Evolutionary conservation across 2,888 invertebrate species (phyloP).

Genomic region (Cosmia trapezina): DNA sequence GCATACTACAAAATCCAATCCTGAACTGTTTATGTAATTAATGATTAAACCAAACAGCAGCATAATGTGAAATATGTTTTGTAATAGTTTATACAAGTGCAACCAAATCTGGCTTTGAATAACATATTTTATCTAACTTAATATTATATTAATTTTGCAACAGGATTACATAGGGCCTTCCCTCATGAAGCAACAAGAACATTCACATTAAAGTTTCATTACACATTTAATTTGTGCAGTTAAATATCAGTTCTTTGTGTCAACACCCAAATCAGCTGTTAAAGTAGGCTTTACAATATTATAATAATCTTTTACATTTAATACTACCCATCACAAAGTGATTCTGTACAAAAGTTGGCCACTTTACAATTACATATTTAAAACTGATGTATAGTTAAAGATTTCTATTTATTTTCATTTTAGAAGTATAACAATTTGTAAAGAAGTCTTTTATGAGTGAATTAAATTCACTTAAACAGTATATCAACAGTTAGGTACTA

Average conservation of each 20-base stretch:
- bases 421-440: conserved; percentile 65
- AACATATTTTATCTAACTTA: conserved; percentile 53
- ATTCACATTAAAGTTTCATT: conserved; percentile 46
- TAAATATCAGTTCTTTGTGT: conserved; percentile 66
- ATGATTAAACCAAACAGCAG: conserved; percentile 1
- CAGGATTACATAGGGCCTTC: conserved; percentile 50
- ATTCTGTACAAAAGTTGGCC: conserved; percentile 75
- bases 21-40: conserved; percentile 13
- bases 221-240: conserved; percentile 46
- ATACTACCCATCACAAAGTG: conserved; percentile 75
- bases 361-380: conserved; percentile 63
- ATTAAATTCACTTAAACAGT: conserved; percentile 62
- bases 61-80: conserved; percentile 56
- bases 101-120: conserved; percentile 52
- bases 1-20: conserved; percentile 29
- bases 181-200: conserved; percentile 58
- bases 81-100: conserved; percentile 54
- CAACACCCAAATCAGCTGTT: conserved; percentile 52
- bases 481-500: conserved; percentile 52
- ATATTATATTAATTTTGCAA: conserved; percentile 56
- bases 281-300: conserved; percentile 71
- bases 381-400: conserved; percentile 57
- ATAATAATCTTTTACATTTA: conserved; percentile 65
- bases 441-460: conserved; percentile 66
- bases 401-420: conserved; percentile 37